These are phyloP conservation scores for Australoheros scitulus DNA, from an alignment of 2,113 vertebrate species.

Conservation along the genomic window DNA sequence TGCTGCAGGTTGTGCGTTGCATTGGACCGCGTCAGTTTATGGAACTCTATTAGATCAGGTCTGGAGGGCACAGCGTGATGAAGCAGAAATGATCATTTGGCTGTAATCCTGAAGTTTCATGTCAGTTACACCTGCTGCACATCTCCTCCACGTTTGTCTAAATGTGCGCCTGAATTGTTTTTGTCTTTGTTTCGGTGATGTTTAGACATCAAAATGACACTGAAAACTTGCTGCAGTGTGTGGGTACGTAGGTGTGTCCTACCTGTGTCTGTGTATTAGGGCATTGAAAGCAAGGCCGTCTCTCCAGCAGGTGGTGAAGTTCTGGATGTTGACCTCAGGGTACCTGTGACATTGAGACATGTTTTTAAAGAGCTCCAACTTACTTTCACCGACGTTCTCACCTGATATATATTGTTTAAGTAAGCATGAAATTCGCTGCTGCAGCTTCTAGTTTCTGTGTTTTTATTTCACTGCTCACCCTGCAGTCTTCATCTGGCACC, in stretches of 20 bases:
- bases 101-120: not conserved
- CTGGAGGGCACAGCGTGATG: constrained; percentile 62
- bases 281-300: constrained; percentile 96
- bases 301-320: constrained; percentile 96
- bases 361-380: not conserved
- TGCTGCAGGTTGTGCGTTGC: constrained; percentile 93
- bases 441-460: not conserved
- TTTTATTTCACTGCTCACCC: constrained; percentile 77
- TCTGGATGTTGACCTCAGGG: constrained; percentile 94
- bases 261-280: constrained; percentile 96
- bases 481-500: constrained; percentile 97
- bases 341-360: constrained; percentile 79
- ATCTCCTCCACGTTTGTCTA: not conserved
- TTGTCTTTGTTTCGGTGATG: not conserved
- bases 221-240: not conserved
- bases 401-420: not conserved
- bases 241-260: not conserved
- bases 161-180: not conserved
- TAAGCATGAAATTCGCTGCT: not conserved
- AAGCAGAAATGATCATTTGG: not conserved
- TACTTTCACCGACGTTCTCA: not conserved
- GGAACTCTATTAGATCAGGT: constrained; percentile 92
- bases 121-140: not conserved
- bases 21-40: constrained; percentile 92
- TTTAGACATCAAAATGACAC: not conserved